A percentile compares a stretch with the other conserved stretches of the same genome.
Conservation (phyloP, 2,113 vertebrate species). For the Nestor notabilis region DNA sequence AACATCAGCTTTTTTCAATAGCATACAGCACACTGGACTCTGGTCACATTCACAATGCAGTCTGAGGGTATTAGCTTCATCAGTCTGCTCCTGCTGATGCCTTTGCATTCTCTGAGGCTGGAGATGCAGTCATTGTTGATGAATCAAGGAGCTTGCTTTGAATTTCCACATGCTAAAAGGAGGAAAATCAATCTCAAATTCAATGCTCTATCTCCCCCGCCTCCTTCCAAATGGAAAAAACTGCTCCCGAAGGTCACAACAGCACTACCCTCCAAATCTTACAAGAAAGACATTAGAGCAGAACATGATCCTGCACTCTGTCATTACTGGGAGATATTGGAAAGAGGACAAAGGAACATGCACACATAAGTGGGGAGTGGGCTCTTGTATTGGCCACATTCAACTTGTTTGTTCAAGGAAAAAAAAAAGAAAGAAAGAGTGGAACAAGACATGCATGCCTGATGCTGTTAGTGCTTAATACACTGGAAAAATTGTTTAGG, state of each 20-base stretch:
- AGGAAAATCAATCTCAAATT: conserved; percentile 70
- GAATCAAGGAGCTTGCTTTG: conserved; percentile 63
- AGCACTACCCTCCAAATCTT: conserved; percentile 62
- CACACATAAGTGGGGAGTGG: conserved; percentile 53
- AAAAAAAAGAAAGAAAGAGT: neutral
- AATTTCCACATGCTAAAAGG: conserved; percentile 69
- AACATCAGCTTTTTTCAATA: neutral
- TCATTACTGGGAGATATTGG: conserved; percentile 66
- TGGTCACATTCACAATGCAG: neutral
- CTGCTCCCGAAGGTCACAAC: conserved; percentile 53
- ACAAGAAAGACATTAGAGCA: conserved; percentile 70
- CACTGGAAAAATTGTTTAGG: conserved; percentile 65
- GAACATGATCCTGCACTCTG: conserved; percentile 48
- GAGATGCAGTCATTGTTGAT: conserved; percentile 54
- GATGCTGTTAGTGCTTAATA: conserved; percentile 68
- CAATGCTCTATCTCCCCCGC: conserved; percentile 42
- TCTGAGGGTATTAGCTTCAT: conserved; percentile 46
- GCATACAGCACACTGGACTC: neutral
- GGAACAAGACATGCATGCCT: conserved; percentile 67
- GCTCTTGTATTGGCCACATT: conserved; percentile 61
- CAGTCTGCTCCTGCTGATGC: conserved; percentile 12
- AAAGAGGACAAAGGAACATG: conserved; percentile 49
- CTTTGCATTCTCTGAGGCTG: conserved; percentile 35
- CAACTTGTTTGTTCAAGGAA: conserved; percentile 60
- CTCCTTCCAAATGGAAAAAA: conserved; percentile 63